These are phyloP conservation scores for Apis florea DNA, from an alignment of 1,140 invertebrate species.

Conservation along the genomic window DNA sequence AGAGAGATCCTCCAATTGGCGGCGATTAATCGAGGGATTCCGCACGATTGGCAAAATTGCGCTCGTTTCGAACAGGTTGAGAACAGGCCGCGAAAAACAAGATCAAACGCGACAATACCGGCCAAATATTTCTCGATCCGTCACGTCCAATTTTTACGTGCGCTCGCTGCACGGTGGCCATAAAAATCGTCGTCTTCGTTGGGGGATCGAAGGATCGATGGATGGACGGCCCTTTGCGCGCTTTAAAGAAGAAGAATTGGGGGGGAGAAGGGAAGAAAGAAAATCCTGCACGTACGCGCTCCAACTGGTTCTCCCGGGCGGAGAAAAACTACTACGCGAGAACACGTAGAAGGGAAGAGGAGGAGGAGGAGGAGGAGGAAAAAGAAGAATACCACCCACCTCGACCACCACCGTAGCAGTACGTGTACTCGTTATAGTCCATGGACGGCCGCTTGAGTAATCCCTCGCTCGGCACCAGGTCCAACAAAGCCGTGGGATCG, in stretches of 20 bases:
- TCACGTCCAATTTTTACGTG: conserved; percentile 1
- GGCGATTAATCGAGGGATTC: neutral
- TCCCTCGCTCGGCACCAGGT: conserved; percentile 77
- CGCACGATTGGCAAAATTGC: neutral
- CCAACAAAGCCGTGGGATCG: conserved; percentile 76
- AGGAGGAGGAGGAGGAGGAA: conserved; percentile 7
- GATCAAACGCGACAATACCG: neutral
- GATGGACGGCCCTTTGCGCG: no score
- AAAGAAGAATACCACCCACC: conserved; percentile 72
- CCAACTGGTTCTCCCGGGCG: conserved; percentile 44
- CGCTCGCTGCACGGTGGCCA: neutral
- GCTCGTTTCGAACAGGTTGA: neutral
- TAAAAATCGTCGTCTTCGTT: neutral
- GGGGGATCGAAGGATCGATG: neutral
- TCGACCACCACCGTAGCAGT: conserved; percentile 78
- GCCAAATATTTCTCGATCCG: neutral
- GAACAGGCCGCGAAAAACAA: neutral
- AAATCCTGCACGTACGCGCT: conserved; percentile 49
- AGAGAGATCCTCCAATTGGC: neutral
- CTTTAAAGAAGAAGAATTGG: no score
- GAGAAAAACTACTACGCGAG: conserved; percentile 25
- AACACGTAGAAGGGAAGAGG: neutral
- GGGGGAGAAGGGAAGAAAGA: neutral
- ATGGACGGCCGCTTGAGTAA: conserved; percentile 78
- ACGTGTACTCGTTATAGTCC: conserved; percentile 80